These are phyloP conservation scores for Cephalopterus ornatus DNA, from an alignment of 2,113 vertebrate species.

Conservation along the genomic window DNA sequence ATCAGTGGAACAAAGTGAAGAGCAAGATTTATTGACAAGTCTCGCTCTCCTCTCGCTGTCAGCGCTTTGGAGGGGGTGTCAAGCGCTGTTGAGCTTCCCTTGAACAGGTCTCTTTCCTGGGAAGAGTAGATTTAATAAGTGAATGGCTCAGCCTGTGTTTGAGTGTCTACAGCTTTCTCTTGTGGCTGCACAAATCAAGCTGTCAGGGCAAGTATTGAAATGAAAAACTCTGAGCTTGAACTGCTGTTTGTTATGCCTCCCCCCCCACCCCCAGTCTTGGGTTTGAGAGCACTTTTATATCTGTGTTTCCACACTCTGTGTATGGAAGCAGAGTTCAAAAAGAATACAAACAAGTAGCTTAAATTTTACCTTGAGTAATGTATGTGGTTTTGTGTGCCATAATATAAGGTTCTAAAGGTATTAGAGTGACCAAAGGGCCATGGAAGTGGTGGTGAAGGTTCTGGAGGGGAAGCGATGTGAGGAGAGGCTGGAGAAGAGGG, in stretches of 20 bases:
- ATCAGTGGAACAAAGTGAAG: constrained; percentile 69
- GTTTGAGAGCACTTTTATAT: background rate
- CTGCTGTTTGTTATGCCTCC: background rate
- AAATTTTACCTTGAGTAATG: background rate
- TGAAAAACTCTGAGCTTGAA: background rate
- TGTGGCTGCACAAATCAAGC: background rate
- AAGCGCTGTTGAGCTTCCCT: background rate
- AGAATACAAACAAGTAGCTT: background rate
- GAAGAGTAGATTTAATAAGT: background rate
- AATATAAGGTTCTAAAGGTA: background rate
- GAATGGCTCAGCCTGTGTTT: background rate
- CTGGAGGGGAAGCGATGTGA: background rate
- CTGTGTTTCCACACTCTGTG: background rate
- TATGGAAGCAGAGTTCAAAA: background rate
- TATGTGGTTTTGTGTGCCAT: background rate
- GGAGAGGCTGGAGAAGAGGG: background rate
- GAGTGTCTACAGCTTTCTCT: background rate
- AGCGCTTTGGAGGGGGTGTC: background rate
- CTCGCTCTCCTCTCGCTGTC: background rate
- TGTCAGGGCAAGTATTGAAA: background rate
- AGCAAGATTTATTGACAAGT: constrained; percentile 19
- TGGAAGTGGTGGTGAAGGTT: background rate
- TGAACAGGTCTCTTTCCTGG: background rate
- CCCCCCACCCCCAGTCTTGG: background rate
- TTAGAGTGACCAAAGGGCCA: background rate